phyloP scores from a whole-genome alignment of 2,888 invertebrate species.

The Autographa pulchrina region DNA sequence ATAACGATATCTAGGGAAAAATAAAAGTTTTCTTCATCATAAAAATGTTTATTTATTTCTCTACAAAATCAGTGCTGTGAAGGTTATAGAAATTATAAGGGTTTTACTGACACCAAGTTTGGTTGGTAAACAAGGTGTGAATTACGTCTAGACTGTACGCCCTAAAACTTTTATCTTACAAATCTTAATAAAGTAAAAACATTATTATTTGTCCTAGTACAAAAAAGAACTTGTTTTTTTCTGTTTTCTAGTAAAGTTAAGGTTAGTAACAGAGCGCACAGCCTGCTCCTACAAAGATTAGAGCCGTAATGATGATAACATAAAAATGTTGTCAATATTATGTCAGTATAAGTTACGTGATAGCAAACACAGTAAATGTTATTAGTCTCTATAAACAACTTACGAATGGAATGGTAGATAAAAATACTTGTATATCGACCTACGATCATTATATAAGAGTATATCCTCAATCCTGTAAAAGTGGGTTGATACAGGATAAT shows the following conservation, averaged over 20 bases:
- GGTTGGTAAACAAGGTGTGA: neutral
- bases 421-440: conserved; percentile 4
- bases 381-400: neutral
- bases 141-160: conserved; percentile 8
- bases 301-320: neutral
- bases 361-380: neutral
- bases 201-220: neutral
- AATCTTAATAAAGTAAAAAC: neutral
- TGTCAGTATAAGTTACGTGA: neutral
- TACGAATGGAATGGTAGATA: neutral
- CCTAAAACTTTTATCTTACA: neutral
- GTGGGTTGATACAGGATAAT: too few relatives aligned
- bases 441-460: neutral
- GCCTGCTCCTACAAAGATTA: neutral
- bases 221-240: neutral
- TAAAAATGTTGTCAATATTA: conserved; percentile 6
- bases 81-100: neutral
- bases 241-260: neutral
- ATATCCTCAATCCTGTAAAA: too few relatives aligned
- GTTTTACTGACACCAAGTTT: neutral
- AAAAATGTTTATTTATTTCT: conserved; percentile 8
- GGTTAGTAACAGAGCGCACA: neutral
- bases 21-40: conserved; percentile 10
- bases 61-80: neutral
- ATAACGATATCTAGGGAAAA: conserved; percentile 19